These are phyloP conservation scores for Drosophila putrida DNA, from an alignment of 2,888 invertebrate species.

Conservation along the genomic window DNA sequence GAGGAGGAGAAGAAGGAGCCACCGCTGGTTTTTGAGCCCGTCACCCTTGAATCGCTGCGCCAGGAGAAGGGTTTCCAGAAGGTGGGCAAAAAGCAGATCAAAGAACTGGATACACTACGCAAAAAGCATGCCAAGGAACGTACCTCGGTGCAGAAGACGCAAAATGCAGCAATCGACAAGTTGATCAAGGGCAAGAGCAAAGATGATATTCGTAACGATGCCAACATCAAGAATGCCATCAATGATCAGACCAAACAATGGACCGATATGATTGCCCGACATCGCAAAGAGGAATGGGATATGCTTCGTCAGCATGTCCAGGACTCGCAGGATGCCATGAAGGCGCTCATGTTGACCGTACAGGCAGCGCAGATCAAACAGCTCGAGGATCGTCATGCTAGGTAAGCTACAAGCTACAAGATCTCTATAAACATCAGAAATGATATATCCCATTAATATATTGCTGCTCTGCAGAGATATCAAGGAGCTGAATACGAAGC, in stretches of 20 bases:
- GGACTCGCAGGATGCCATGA: slow-evolving; percentile 91
- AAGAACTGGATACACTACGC: slow-evolving; percentile 95
- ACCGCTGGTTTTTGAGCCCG: slow-evolving; percentile 93
- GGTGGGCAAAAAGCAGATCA: slow-evolving; percentile 97
- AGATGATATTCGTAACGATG: slow-evolving; percentile 92
- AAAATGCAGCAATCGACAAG: slow-evolving; percentile 96
- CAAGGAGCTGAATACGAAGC: slow-evolving; percentile 97
- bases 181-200: slow-evolving; percentile 97
- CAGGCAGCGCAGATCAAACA: slow-evolving; percentile 95
- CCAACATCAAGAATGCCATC: slow-evolving; percentile 92
- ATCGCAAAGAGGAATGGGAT: slow-evolving; percentile 93
- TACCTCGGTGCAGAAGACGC: slow-evolving; percentile 94
- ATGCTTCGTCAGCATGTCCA: slow-evolving; percentile 92
- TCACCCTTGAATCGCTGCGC: slow-evolving; percentile 94
- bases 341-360: slow-evolving; percentile 92
- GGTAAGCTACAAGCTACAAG: slow-evolving; percentile 55
- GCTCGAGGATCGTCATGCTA: slow-evolving; percentile 94
- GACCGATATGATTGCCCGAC: slow-evolving; percentile 95
- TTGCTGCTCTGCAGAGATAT: slow-evolving; percentile 89
- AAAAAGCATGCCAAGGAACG: slow-evolving; percentile 98
- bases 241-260: slow-evolving; percentile 97
- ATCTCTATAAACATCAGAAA: not conserved
- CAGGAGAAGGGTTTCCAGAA: slow-evolving; percentile 97
- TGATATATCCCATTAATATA: not conserved
- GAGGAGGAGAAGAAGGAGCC: slow-evolving; percentile 92